phyloP scores from a whole-genome alignment of 2,797 vertebrate species.

The Sebastolobus altivelis region DNA sequence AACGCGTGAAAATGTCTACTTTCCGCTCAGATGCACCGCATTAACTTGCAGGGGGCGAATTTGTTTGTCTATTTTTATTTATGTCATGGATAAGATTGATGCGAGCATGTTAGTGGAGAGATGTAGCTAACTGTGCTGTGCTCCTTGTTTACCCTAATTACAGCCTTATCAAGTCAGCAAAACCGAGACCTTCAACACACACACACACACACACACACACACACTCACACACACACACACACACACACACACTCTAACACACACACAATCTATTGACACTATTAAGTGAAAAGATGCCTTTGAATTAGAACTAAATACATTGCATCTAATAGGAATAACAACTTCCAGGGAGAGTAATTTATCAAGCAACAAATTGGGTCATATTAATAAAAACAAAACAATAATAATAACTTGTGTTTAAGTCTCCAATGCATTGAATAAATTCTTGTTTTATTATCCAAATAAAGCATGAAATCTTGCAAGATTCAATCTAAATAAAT shows the following conservation, averaged over 20 bases:
- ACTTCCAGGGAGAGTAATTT: not conserved
- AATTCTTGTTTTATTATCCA: not conserved
- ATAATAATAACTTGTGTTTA: not conserved
- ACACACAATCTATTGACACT: not conserved
- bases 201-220: not conserved
- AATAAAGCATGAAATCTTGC: slow-evolving; percentile 5
- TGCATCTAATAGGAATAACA: not conserved
- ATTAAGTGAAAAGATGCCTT: slow-evolving; percentile 39
- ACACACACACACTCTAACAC: not conserved
- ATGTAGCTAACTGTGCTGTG: slow-evolving; percentile 85
- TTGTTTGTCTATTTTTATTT: slow-evolving; percentile 98
- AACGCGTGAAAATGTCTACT: slow-evolving; percentile 98
- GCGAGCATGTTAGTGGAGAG: slow-evolving; percentile 90
- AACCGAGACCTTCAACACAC: slow-evolving; percentile 84
- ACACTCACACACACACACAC: slow-evolving; percentile 1
- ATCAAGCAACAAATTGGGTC: not conserved
- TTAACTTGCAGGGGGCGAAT: slow-evolving; percentile 93
- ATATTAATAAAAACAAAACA: not conserved
- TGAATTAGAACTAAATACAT: slow-evolving; percentile 23
- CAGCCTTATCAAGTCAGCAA: slow-evolving; percentile 87
- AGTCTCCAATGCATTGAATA: not conserved
- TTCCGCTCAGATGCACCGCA: slow-evolving; percentile 98
- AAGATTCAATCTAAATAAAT: not conserved
- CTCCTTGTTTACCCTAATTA: slow-evolving; percentile 89
- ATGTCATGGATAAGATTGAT: slow-evolving; percentile 94